Base-by-base conservation (phyloP, 2,113 vertebrate genomes). In the Anolis sagrei region DNA sequence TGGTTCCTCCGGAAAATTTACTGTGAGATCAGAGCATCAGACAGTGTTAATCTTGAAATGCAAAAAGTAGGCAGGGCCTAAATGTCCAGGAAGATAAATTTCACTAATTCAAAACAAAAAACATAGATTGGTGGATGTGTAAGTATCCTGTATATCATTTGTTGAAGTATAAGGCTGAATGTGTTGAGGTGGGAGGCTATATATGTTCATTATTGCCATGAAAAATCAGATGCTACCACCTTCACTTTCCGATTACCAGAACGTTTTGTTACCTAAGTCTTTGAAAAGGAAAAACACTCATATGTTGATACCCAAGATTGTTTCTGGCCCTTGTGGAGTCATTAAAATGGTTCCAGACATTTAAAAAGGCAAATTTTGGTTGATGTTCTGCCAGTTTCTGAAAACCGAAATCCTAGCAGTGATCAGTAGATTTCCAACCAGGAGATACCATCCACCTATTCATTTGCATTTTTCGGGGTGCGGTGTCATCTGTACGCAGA, bases 21-120 rank as follows among this genome's bases (percentile, higher is more conserved):
- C 0, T 0, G 5, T 23, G 39, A 64, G 44, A 80, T 75, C 34
- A 36, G 7, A 32, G 0, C 2, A 0, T 0, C 62, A 32, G 51
- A 4, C 13, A 7, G 0, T 25, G 18, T 0, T 5, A 66, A 48
- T 58, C 11, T 72, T 77, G 8, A 77, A 51, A 81, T 68, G 64
- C 25, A 23, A 76, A 14, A 49, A 13, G 27, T 23, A 64, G 44
- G 2, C 2, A n/a, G 21, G 34, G 19, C 58, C 13, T 4, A 34
- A 25, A 64, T 34, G 16, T 61, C 18, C 68, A 72, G 32, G 32
- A 68, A 58, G 6, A 14, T 9, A 82, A 72, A 25, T 73, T 29
- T 23, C 23, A 82, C 58, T 29, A 39, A 58, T 58, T 49, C 58
- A 58, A 39, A 73, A 58, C 29, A 32, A 39, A 18, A 9, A 29